A percentile compares a stretch with the other conserved stretches of the same genome.
Conservation (phyloP, 2,888 invertebrate species). For the Coelinius sp. region DNA sequence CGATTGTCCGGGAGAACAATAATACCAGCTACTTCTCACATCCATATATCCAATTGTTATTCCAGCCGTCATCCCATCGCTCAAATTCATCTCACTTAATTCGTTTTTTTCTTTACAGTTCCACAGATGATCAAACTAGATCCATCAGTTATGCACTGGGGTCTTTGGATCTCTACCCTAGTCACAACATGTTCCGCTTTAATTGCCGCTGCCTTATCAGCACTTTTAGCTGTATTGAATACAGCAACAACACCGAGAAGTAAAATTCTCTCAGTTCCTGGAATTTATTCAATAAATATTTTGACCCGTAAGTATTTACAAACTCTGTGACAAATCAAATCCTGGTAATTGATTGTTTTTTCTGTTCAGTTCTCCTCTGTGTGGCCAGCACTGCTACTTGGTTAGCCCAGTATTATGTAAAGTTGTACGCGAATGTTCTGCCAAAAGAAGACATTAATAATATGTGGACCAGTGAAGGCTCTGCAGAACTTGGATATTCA, state of each 20-base stretch:
- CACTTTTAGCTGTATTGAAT: constrained; percentile 84
- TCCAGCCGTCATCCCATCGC: neutral
- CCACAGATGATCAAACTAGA: constrained; percentile 76
- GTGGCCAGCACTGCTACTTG: constrained; percentile 84
- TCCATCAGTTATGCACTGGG: constrained; percentile 78
- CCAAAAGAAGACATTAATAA: constrained; percentile 83
- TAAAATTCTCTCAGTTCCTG: constrained; percentile 77
- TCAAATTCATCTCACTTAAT: neutral
- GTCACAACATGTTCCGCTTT: constrained; percentile 80
- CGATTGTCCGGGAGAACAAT: constrained; percentile 16
- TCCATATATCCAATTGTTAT: constrained; percentile 19
- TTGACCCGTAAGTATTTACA: constrained; percentile 77
- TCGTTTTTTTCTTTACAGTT: constrained; percentile 71
- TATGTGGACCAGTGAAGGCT: constrained; percentile 87
- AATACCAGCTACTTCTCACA: neutral
- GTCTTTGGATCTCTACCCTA: constrained; percentile 84
- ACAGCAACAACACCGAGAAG: constrained; percentile 83
- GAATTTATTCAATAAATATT: constrained; percentile 84
- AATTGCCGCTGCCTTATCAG: constrained; percentile 79
- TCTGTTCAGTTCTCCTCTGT: constrained; percentile 83
- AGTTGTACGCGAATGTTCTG: constrained; percentile 87
- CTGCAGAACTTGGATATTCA: constrained; percentile 87
- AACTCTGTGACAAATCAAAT: neutral
- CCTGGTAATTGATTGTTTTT: neutral
- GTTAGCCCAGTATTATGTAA: constrained; percentile 86